Evolutionary conservation across 2,888 invertebrate genomes (phyloP), one percentile per base, ranked within the genome.

Genomic region (Capitulum mitella): DNA sequence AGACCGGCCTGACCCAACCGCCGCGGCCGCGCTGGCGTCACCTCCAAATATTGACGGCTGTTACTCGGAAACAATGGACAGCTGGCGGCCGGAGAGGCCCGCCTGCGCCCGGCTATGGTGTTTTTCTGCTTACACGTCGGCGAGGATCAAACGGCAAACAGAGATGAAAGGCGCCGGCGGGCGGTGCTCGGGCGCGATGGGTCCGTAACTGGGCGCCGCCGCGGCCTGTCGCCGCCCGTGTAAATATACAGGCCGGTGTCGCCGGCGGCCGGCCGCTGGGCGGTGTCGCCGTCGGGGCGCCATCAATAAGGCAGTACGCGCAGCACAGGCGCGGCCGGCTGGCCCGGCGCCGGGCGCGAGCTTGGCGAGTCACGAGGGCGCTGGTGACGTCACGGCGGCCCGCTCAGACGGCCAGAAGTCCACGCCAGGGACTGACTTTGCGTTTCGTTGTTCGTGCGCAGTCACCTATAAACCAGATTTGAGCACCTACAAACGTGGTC

Each of bases 21-120:
- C 43, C 43, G 43, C 43, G 12, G 43, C 43, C 43, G 43, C 12
- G 22, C 70, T 37, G 70, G 70, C 70, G 70, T 34, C 70, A 37
- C 70, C 70, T 22, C 70, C 70, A 70, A 70, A 70, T 70, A 70
- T 70, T 70, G 70, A 70, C 70, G 37, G 70, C 70, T 70, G 70
- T 22, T 22, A 16, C 37, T 26, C 3, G 14, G 70, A 70, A 70
- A 70, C 70, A 70, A 70, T 70, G 70, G 70, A 5, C 37, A 26
- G 70, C 70, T 37, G 22, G 70, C 37, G 34, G 29, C 61, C 5
- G 1, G 32, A 10, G 32, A 16, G 61, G 61, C 61, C 32, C 64
- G 70, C 70, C 70, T 19, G 70, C 37, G 22, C 70, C 29, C n/a
- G 29, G 70, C 70, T 34, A 70, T 70, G 19, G 37, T 70, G 70